Evolutionary conservation across 2,797 vertebrate species (phyloP).

Genomic region (Neosalanx taihuensis): DNA sequence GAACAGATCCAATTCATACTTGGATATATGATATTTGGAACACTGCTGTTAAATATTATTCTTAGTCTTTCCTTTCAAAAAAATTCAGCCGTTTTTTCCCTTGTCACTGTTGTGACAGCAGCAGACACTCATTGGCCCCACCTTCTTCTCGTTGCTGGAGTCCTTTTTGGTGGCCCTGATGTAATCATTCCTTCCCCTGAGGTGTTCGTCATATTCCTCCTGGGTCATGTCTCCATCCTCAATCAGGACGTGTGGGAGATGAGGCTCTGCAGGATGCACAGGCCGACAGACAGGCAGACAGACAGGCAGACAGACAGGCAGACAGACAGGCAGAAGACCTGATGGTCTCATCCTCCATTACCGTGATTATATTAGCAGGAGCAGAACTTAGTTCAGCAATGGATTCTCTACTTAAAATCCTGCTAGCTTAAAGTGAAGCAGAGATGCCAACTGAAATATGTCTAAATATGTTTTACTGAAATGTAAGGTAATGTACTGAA

Average conservation of each 20-base stretch:
- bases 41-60: neutral
- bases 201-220: constrained; percentile 85
- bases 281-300: constrained; percentile 19
- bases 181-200: constrained; percentile 85
- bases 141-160: constrained; percentile 85
- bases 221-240: constrained; percentile 91
- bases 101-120: neutral
- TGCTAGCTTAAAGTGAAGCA: neutral
- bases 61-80: neutral
- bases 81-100: neutral
- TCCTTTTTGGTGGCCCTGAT: constrained; percentile 90
- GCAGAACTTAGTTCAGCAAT: constrained; percentile 1
- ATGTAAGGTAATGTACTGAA: neutral
- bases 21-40: no score
- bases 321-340: constrained; percentile 24
- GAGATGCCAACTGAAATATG: no score
- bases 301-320: constrained; percentile 18
- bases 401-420: constrained; percentile 23
- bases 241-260: constrained; percentile 85
- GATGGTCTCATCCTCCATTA: constrained; percentile 15
- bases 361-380: neutral
- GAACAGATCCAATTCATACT: no score
- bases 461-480: no score
- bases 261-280: constrained; percentile 79
- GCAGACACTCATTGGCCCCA: constrained; percentile 56